Percentiles rank a stretch among this genome's conserved stretches.
Conservation (phyloP, 1,140 invertebrate species). For the Rhopalosiphum padi region DNA sequence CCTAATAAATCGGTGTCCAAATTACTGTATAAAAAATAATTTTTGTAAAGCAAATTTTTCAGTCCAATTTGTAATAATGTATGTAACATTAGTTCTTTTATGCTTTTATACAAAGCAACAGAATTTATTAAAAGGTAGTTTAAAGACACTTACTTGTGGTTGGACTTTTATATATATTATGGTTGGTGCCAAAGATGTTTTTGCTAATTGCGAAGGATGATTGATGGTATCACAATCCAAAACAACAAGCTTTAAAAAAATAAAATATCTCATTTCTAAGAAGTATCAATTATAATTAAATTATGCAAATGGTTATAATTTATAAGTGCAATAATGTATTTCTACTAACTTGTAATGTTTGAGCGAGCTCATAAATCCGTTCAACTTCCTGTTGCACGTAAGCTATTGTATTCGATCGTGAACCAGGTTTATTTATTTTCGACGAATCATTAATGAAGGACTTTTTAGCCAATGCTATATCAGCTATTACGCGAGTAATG, state of each 20-base stretch:
- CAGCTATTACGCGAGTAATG: constrained; percentile 98
- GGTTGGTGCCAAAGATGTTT: constrained; percentile 98
- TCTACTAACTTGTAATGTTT: constrained; percentile 78
- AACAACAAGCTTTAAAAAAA: constrained; percentile 80
- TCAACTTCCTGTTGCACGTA: constrained; percentile 98
- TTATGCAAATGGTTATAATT: not conserved
- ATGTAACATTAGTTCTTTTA: not conserved
- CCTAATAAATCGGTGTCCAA: not conserved
- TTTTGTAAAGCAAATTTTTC: not conserved
- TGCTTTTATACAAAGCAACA: not conserved
- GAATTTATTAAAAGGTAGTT: not conserved
- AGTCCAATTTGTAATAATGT: not conserved
- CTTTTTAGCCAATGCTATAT: constrained; percentile 98
- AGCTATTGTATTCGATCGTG: constrained; percentile 75
- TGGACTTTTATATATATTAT: constrained; percentile 99
- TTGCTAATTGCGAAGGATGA: constrained; percentile 98
- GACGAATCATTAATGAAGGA: constrained; percentile 98
- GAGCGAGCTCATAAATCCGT: constrained; percentile 97
- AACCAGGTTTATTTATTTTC: constrained; percentile 75
- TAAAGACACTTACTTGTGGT: constrained; percentile 80
- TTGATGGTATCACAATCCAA: constrained; percentile 99
- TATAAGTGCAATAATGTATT: not conserved
- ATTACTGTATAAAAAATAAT: not conserved
- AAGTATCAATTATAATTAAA: not conserved
- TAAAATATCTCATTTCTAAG: not conserved